phyloP scores from a whole-genome alignment of 2,113 vertebrate species.

The Collichthys lucidus region DNA sequence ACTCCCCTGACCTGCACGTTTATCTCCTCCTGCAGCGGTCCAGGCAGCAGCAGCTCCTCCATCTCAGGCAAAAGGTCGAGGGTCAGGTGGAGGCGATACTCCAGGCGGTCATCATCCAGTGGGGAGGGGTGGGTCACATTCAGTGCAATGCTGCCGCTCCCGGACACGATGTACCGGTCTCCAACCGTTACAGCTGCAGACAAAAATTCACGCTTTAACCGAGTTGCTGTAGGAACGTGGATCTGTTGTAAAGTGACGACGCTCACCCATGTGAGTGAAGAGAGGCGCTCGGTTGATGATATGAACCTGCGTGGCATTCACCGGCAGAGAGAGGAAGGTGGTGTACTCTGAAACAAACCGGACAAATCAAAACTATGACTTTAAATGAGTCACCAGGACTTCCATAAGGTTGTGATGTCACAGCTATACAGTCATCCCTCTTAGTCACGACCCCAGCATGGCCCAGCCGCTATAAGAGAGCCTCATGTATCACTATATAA shows the following conservation, averaged over 20 bases:
- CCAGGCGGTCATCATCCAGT: slow-evolving; percentile 88
- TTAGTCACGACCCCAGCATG: no score
- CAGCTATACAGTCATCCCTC: no score
- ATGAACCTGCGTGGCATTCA: slow-evolving; percentile 83
- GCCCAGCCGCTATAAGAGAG: no score
- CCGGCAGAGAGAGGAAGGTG: slow-evolving; percentile 89
- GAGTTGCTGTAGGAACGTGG: not conserved
- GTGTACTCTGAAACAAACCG: slow-evolving; percentile 86
- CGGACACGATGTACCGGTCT: slow-evolving; percentile 87
- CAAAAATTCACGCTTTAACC: slow-evolving; percentile 1
- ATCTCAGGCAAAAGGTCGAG: slow-evolving; percentile 86
- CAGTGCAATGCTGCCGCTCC: slow-evolving; percentile 81
- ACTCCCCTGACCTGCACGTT: slow-evolving; percentile 88
- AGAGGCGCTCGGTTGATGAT: slow-evolving; percentile 89
- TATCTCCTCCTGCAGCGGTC: slow-evolving; percentile 84
- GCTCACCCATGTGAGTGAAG: slow-evolving; percentile 95
- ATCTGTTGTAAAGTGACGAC: not conserved
- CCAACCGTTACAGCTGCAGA: slow-evolving; percentile 86
- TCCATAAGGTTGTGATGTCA: no score
- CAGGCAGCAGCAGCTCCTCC: slow-evolving; percentile 88
- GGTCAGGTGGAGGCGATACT: slow-evolving; percentile 88
- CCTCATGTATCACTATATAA: no score
- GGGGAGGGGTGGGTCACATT: slow-evolving; percentile 88
- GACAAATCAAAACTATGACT: no score
- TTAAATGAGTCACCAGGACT: no score